Percentiles rank a stretch among this genome's conserved stretches.
phyloP scores from a whole-genome alignment of 2,888 invertebrate species.

The Oxystoma pomonae region DNA sequence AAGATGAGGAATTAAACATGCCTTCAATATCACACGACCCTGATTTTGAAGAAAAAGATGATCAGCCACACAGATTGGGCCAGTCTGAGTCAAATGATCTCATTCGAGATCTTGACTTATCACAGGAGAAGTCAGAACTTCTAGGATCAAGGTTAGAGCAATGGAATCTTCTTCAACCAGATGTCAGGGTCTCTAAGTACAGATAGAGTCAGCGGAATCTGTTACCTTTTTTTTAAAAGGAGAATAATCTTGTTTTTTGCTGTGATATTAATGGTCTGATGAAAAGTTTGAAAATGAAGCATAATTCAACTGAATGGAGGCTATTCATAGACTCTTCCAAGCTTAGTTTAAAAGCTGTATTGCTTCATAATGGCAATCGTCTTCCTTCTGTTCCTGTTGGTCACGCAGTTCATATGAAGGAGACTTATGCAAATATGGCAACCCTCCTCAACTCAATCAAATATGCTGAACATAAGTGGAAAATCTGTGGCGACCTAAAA shows the following conservation, averaged over 20 bases:
- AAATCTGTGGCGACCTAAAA: slow-evolving; percentile 19
- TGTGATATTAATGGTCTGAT: background rate
- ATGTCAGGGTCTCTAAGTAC: too few relatives aligned
- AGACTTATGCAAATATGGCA: slow-evolving; percentile 9
- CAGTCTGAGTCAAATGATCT: too few relatives aligned
- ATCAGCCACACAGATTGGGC: too few relatives aligned
- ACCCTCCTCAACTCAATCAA: slow-evolving; percentile 12
- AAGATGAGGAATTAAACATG: too few relatives aligned
- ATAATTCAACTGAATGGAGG: slow-evolving; percentile 1
- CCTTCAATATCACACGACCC: too few relatives aligned
- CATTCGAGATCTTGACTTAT: too few relatives aligned
- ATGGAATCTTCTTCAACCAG: too few relatives aligned
- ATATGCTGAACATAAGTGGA: slow-evolving; percentile 16
- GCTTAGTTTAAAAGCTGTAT: slow-evolving; percentile 3
- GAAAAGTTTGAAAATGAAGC: background rate
- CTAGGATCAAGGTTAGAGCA: too few relatives aligned
- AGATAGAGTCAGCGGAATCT: too few relatives aligned
- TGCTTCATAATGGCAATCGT: background rate
- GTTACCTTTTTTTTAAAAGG: background rate
- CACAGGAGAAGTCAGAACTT: too few relatives aligned
- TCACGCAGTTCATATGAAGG: slow-evolving; percentile 5
- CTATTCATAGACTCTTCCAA: slow-evolving; percentile 5
- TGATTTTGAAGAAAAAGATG: too few relatives aligned
- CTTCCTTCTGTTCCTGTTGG: background rate
- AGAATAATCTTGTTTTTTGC: background rate